Base-by-base conservation (phyloP, 2,888 invertebrate species). In the Sericinus montela region DNA sequence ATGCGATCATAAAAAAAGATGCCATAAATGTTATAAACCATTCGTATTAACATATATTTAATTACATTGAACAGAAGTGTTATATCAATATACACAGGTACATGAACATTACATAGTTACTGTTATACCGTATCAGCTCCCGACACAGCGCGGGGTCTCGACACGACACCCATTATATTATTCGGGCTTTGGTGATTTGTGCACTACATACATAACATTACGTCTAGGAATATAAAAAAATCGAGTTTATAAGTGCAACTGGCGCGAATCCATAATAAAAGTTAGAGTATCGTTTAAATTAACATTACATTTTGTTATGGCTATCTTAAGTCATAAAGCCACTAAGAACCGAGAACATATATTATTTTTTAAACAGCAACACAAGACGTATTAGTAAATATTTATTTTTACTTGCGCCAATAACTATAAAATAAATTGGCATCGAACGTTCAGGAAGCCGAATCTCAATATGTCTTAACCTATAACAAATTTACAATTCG, bases 21-120 rank as follows among this genome's bases (percentile, higher is more conserved):
- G 66, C 76, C 75, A 82, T 83, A 83, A 81, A 77, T 69, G 77
- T 80, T 71, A 73, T 75, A 70, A 80, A 82, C n/a, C 80, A 75
- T 77, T 60, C 72, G 72, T 70, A 68, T 75, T 78, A 79, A 77
- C 73, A 75, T 70, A 70, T 71, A 68, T 63, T 69, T 70, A 67
- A 72, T 69, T 72, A 75, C 70, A 69, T 55, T 60, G 62, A 77
- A 80, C 75, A 75, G 63, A 78, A 73, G 54, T 65, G 65, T 79
- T 73, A 73, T 59, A 63, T 70, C 11, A 43, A 39, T 19, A 72
- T 71, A 65, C 67, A 69, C 67, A 72, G 56, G 56, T 58, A 56
- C 53, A 63, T 62, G 67, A 70, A 69, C 64, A 67, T 56, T 57
- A 53, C 16, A 48, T 62, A 54, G 60, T 59, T 57, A 57, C 40